Evolutionary conservation across 2,113 vertebrate species (phyloP), one percentile per base, ranked within the genome.

Genomic region (Microtus oregoni): DNA sequence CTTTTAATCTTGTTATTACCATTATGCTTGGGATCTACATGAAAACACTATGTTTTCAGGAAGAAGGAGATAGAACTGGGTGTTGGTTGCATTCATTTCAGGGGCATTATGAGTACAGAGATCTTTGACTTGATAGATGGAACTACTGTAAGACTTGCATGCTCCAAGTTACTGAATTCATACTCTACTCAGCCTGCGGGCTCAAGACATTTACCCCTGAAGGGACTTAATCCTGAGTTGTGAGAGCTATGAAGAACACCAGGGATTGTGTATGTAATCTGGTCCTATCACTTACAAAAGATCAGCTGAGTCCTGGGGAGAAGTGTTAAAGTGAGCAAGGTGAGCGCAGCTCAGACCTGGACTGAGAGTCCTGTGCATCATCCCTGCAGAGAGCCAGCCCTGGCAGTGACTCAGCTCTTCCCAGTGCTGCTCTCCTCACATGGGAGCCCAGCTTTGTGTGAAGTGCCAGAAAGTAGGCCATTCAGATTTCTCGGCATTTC

Each of bases 401-500:
- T 93, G 89, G 41, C 35, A 61, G 20, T 78, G 86, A 75, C 47
- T 89, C 63, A 63, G 63, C 52, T 38, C 26, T 94, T 90, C 50
- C 77, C 78, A 79, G 90, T 47, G n/a, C 12, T n/a, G 32, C 81
- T 20, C 47, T 93, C 41, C 32, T 10, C 94, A 91, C 38, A 89
- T 83, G 52, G 35, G 32, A 83, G 83, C 50, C 86, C 32, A 78
- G 50, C 68, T 86, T 50, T 3, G 32, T 72, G 61, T 72, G 75
- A 93, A 22, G 32, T 94, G 92, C 95, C 91, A 96, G 58, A 86
- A 81, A 50, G n/a, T 47, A 86, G 4, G 4, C 89, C 86, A 86
- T 86, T 94, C 68, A 32, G 24, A 7, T 90, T 88, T 92, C 44
- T 91, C 24, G 87, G 32, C 77, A 73, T 94, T 93, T 91, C 77